Evolutionary conservation across 2,888 invertebrate genomes (phyloP).

Genomic region (Phrixothrix hirtus): DNA sequence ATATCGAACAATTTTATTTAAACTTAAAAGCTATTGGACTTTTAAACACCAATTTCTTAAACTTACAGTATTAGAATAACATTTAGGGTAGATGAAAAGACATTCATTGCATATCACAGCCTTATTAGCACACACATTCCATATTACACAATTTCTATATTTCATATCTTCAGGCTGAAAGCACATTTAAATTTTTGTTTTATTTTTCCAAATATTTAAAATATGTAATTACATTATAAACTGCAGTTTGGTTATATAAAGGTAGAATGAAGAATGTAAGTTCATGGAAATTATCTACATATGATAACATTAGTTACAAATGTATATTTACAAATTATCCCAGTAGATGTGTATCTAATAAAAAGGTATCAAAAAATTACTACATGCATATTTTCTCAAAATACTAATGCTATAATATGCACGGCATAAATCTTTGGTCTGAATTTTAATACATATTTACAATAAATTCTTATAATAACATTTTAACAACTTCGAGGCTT

Average conservation of each 20-base stretch:
- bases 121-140: constrained; percentile 49
- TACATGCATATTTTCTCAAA: constrained; percentile 10
- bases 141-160: constrained; percentile 22
- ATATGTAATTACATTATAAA: constrained; percentile 5
- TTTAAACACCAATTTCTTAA: too few species aligned
- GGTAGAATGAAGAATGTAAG: constrained; percentile 1
- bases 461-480: constrained; percentile 12
- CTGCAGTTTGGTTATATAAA: too few species aligned
- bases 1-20: too few species aligned
- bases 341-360: constrained; percentile 13
- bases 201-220: constrained; percentile 2
- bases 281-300: constrained; percentile 7
- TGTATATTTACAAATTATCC: too few species aligned
- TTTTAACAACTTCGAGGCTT: constrained; percentile 8
- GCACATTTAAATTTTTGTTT: constrained; percentile 9
- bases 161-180: constrained; percentile 14
- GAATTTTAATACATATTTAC: constrained; percentile 21
- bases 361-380: constrained; percentile 26
- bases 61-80: too few species aligned
- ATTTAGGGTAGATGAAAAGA: constrained; percentile 28
- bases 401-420: constrained; percentile 7
- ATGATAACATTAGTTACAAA: constrained; percentile 1
- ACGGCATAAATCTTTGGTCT: constrained; percentile 29
- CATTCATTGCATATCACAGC: constrained; percentile 49
- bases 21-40: too few species aligned